Conservation (phyloP, 2,888 invertebrate species). For the Listrodromus nycthemerus region DNA sequence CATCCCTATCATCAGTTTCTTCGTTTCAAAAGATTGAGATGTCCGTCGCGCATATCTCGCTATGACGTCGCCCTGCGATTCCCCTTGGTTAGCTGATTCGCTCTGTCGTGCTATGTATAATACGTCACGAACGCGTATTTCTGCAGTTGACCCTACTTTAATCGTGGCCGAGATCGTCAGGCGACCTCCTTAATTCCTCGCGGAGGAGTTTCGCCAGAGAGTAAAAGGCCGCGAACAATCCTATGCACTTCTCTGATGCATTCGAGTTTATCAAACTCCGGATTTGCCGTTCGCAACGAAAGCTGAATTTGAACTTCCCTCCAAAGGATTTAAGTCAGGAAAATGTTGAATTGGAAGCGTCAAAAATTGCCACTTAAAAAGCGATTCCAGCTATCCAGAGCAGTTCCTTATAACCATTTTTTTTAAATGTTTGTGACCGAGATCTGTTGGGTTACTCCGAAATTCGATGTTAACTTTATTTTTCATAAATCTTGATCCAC, state of each 20-base stretch:
- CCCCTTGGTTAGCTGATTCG: neutral
- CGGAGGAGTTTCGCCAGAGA: conserved; percentile 52
- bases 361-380: no score
- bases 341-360: neutral
- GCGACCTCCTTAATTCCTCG: conserved; percentile 65
- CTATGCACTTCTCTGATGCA: neutral
- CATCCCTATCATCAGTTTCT: conserved; percentile 23
- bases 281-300: neutral
- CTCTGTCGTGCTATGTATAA: neutral
- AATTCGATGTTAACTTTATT: conserved; percentile 20
- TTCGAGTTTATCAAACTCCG: neutral
- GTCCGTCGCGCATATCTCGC: conserved; percentile 40
- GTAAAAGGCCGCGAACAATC: conserved; percentile 29
- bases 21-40: conserved; percentile 59
- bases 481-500: conserved; percentile 7
- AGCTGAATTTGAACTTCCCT: neutral
- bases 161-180: conserved; percentile 66
- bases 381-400: no score
- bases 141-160: conserved; percentile 72
- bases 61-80: conserved; percentile 35
- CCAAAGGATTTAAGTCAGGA: neutral
- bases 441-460: conserved; percentile 4
- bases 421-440: neutral
- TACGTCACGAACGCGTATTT: conserved; percentile 53
- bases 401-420: no score